phyloP scores from a whole-genome alignment of 2,888 invertebrate genomes.

The Andrena camellia region DNA sequence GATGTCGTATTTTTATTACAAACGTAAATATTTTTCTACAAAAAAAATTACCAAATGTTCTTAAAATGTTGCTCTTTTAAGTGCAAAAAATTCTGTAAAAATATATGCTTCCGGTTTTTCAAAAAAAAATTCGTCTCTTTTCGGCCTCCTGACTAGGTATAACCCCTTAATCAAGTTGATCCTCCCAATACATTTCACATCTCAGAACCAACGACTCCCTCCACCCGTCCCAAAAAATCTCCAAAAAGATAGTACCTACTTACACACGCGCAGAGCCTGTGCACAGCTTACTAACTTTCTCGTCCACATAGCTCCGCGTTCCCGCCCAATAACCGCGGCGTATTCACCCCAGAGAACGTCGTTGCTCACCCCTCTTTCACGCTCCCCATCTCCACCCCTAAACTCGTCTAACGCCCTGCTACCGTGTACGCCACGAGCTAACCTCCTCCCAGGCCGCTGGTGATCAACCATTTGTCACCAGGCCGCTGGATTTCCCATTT shows the following conservation, averaged over 20 bases:
- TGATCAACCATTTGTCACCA: conserved; percentile 84
- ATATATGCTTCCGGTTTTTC: too few species aligned
- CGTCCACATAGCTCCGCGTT: conserved; percentile 42
- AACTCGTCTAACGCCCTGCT: conserved; percentile 43
- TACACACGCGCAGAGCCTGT: not conserved
- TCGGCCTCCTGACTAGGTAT: too few species aligned
- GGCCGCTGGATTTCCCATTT: conserved; percentile 84
- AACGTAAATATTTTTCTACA: too few species aligned
- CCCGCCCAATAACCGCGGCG: conserved; percentile 61
- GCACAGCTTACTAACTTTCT: conserved; percentile 36
- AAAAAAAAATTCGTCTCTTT: too few species aligned
- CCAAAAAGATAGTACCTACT: not conserved
- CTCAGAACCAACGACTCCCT: too few species aligned
- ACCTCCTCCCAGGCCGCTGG: conserved; percentile 60
- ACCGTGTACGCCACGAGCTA: conserved; percentile 22
- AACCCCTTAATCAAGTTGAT: too few species aligned
- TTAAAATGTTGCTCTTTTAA: too few species aligned
- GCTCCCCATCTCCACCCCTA: not conserved
- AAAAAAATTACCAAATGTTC: too few species aligned
- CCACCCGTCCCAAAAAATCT: not conserved
- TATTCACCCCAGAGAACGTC: conserved; percentile 41
- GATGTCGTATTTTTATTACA: too few species aligned
- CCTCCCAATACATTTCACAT: too few species aligned
- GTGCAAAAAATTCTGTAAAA: too few species aligned
- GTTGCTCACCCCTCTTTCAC: conserved; percentile 2